Evolutionary conservation across 1,140 invertebrate species (phyloP).

Genomic region (Callitettix versicolor): DNA sequence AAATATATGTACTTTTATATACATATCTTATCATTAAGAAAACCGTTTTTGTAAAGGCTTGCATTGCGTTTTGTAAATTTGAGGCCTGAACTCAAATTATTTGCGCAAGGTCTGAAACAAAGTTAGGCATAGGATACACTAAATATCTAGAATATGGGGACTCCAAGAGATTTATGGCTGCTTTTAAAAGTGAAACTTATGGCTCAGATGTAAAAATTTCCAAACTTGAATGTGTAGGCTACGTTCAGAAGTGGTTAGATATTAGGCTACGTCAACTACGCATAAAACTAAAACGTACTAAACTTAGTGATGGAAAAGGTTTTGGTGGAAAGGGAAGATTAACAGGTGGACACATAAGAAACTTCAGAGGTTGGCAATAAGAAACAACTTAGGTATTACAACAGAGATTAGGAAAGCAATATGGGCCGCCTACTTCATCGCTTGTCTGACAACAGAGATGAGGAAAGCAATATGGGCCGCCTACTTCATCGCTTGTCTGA

Average conservation of each 20-base stretch:
- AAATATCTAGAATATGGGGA: slow-evolving; percentile 19
- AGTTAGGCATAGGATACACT: slow-evolving; percentile 4
- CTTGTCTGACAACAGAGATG: too few relatives aligned
- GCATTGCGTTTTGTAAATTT: too few relatives aligned
- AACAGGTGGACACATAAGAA: not conserved
- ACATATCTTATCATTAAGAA: too few relatives aligned
- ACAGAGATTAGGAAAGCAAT: slow-evolving; percentile 17
- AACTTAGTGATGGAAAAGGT: slow-evolving; percentile 7
- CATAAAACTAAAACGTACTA: slow-evolving; percentile 6
- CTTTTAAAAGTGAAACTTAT: slow-evolving; percentile 13
- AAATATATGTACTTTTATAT: too few relatives aligned
- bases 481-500: too few relatives aligned
- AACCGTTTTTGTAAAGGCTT: too few relatives aligned
- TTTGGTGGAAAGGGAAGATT: not conserved
- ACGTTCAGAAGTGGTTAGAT: slow-evolving; percentile 16
- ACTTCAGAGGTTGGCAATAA: slow-evolving; percentile 18
- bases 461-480: too few relatives aligned
- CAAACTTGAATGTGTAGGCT: slow-evolving; percentile 21
- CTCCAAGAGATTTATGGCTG: slow-evolving; percentile 12
- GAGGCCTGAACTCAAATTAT: slow-evolving; percentile 15
- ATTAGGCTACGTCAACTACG: slow-evolving; percentile 14
- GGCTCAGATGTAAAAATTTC: slow-evolving; percentile 10
- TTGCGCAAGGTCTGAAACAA: slow-evolving; percentile 18
- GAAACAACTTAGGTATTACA: slow-evolving; percentile 17
- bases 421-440: not conserved